These are phyloP conservation scores for Scolopax rusticola DNA, from an alignment of 2,797 vertebrate genomes.

Conservation along the genomic window DNA sequence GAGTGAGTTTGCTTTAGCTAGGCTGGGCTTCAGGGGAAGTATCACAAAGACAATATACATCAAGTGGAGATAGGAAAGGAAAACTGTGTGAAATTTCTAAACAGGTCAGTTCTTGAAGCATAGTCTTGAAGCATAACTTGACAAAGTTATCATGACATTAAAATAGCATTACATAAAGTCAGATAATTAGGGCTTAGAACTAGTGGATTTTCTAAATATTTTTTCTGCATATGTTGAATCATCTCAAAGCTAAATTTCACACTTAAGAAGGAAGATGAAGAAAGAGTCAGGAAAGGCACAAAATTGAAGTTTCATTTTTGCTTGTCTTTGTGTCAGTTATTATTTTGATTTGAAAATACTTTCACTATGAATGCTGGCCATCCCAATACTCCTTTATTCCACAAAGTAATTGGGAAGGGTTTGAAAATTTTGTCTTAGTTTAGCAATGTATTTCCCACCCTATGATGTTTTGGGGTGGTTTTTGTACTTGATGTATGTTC, in stretches of 20 bases:
- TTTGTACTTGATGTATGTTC: not conserved
- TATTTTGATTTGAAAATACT: not conserved
- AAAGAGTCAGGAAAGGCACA: not conserved
- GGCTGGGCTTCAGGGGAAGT: slow-evolving; percentile 34
- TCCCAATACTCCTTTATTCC: not conserved
- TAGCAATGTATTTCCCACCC: not conserved
- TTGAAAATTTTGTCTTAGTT: not conserved
- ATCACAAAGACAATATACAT: slow-evolving; percentile 26
- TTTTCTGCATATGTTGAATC: not conserved
- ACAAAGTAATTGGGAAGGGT: not conserved
- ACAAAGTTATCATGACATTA: slow-evolving; percentile 1
- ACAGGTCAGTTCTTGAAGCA: not conserved
- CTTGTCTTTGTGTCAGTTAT: not conserved
- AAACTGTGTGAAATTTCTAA: slow-evolving; percentile 15
- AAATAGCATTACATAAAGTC: not conserved
- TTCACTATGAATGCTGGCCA: not conserved
- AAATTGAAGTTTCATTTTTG: not conserved
- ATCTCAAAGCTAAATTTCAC: not conserved
- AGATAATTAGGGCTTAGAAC: not conserved
- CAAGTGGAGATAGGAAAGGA: not conserved
- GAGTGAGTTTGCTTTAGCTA: slow-evolving; percentile 55
- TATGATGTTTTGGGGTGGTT: accelerated
- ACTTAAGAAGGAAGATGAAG: not conserved
- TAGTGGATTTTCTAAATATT: not conserved
- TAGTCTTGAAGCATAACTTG: not conserved